These are phyloP conservation scores for Zophobas morio DNA, from an alignment of 1,140 invertebrate species.

Conservation along the genomic window DNA sequence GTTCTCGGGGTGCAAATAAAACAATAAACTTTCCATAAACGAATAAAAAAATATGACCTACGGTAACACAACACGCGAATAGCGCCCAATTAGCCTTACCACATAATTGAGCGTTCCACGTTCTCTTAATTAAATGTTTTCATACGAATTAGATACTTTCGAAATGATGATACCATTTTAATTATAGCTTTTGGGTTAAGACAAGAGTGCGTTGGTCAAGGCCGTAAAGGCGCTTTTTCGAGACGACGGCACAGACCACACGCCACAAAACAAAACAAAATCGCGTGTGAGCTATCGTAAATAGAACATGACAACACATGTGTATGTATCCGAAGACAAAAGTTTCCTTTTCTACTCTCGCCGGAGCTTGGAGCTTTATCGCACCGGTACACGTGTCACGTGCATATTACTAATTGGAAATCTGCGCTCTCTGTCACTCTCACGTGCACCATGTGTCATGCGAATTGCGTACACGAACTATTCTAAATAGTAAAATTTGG, in stretches of 20 bases:
- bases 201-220: constrained; percentile 30
- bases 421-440: too few species aligned
- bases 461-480: too few species aligned
- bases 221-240: background rate
- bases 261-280: background rate
- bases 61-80: constrained; percentile 27
- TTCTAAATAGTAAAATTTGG: too few species aligned
- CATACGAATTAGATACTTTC: constrained; percentile 30
- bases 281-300: too few species aligned
- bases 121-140: constrained; percentile 32
- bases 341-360: too few species aligned
- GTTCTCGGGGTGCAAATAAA: background rate
- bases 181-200: constrained; percentile 52
- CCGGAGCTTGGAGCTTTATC: too few species aligned
- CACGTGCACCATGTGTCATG: too few species aligned
- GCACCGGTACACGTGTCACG: too few species aligned
- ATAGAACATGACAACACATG: too few species aligned
- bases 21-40: constrained; percentile 4
- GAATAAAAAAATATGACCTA: constrained; percentile 20
- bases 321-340: too few species aligned
- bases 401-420: too few species aligned
- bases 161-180: constrained; percentile 62
- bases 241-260: background rate
- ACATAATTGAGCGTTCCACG: background rate
- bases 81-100: background rate